Conservation (phyloP, 2,888 invertebrate species). For the Keiferia lycopersicella region DNA sequence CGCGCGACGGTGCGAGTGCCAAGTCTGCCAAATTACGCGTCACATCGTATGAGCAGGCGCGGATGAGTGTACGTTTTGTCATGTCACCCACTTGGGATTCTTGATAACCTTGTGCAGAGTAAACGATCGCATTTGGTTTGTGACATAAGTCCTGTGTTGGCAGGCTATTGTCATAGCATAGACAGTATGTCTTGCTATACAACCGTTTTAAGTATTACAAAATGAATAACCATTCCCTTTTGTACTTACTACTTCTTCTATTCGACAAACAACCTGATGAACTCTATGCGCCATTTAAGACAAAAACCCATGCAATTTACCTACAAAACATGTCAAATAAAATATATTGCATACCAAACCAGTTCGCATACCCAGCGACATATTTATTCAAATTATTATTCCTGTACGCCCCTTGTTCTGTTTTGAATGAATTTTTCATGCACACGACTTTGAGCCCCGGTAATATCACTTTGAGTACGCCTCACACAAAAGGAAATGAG, state of each 20-base stretch:
- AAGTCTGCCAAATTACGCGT: constrained; percentile 69
- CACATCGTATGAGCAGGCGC: constrained; percentile 71
- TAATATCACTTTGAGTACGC: constrained; percentile 78
- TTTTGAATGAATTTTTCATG: constrained; percentile 79
- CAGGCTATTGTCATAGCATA: no score
- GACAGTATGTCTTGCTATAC: no score
- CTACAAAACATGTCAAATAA: neutral
- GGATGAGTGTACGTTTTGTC: constrained; percentile 72
- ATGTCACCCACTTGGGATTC: constrained; percentile 62
- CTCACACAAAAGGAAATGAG: constrained; percentile 65
- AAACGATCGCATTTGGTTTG: neutral
- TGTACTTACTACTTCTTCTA: no score
- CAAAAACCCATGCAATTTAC: neutral
- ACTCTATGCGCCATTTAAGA: no score
- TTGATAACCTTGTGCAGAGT: constrained; percentile 24
- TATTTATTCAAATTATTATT: constrained; percentile 80
- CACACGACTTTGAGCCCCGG: constrained; percentile 70
- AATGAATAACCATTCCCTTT: no score
- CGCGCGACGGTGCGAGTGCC: constrained; percentile 35
- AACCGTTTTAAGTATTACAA: no score
- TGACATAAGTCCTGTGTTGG: neutral
- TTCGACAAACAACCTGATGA: no score
- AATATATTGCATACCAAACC: constrained; percentile 8
- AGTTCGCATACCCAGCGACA: constrained; percentile 47
- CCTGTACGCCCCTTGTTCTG: constrained; percentile 74